These are phyloP conservation scores for Pogonus chalceus DNA, from an alignment of 1,140 invertebrate genomes.

Conservation along the genomic window DNA sequence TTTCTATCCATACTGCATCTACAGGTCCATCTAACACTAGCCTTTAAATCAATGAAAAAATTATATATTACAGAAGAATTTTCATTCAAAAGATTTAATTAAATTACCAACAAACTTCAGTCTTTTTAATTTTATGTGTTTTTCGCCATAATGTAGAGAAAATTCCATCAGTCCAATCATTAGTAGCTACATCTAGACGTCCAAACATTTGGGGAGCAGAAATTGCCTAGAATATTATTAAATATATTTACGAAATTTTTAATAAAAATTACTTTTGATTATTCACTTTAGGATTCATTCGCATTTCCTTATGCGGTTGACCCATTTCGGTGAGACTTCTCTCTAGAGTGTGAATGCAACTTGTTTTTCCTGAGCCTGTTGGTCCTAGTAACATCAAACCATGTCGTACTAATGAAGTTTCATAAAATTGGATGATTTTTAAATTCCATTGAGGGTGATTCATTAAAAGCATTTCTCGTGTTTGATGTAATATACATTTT, in stretches of 20 bases:
- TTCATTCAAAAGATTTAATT: too few species aligned
- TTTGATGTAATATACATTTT: slow-evolving; percentile 53
- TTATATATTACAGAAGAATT: background rate
- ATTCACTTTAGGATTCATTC: slow-evolving; percentile 86
- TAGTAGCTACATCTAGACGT: slow-evolving; percentile 76
- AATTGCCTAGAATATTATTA: slow-evolving; percentile 55
- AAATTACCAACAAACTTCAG: slow-evolving; percentile 65
- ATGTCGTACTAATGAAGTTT: slow-evolving; percentile 68
- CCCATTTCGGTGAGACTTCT: slow-evolving; percentile 71
- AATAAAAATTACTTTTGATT: background rate
- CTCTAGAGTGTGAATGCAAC: slow-evolving; percentile 77
- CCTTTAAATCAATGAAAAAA: slow-evolving; percentile 16
- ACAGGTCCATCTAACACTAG: slow-evolving; percentile 75
- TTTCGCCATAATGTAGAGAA: slow-evolving; percentile 87
- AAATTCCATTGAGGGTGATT: slow-evolving; percentile 84
- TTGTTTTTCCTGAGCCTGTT: slow-evolving; percentile 78
- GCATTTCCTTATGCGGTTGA: slow-evolving; percentile 71
- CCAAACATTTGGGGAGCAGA: slow-evolving; percentile 95
- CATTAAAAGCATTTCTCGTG: slow-evolving; percentile 54
- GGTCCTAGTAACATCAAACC: slow-evolving; percentile 50
- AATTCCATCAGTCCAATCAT: slow-evolving; percentile 93
- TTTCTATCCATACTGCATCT: slow-evolving; percentile 92
- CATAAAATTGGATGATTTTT: slow-evolving; percentile 80
- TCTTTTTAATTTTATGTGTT: slow-evolving; percentile 68
- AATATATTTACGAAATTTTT: background rate